Percentiles rank a stretch among this genome's conserved stretches.
phyloP scores from a whole-genome alignment of 2,797 vertebrate species.

The Amblyraja radiata region DNA sequence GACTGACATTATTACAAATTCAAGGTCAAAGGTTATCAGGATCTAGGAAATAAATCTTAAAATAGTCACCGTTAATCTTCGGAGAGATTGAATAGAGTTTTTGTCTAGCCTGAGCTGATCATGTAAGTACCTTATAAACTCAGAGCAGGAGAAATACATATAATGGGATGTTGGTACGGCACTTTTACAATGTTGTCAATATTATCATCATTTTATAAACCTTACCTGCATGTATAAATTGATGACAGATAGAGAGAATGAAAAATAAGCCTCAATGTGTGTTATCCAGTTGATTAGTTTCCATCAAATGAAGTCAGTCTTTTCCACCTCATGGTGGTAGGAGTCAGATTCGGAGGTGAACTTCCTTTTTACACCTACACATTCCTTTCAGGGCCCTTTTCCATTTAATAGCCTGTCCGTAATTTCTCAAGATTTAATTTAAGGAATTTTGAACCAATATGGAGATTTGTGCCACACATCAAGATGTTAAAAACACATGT shows the following conservation, averaged over 20 bases:
- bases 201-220: not conserved
- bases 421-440: not conserved
- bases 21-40: constrained; percentile 20
- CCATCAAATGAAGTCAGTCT: not conserved
- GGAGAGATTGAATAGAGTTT: not conserved
- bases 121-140: not conserved
- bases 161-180: not conserved
- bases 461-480: not conserved
- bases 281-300: not conserved
- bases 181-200: not conserved
- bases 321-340: not conserved
- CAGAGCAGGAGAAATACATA: not conserved
- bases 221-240: not conserved
- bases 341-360: not conserved
- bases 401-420: not conserved
- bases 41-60: not conserved
- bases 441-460: not conserved
- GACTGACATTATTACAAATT: constrained; percentile 4
- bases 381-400: not conserved
- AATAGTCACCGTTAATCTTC: not conserved
- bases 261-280: not conserved
- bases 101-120: not conserved
- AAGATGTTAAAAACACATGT: not conserved
- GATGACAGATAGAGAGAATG: not conserved
- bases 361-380: not conserved